Evolutionary conservation across 37 sponge, comb jelly and placozoan species (phyloP), one percentile per base, ranked within the genome.

Genomic region (Petrosia ficiformis): DNA sequence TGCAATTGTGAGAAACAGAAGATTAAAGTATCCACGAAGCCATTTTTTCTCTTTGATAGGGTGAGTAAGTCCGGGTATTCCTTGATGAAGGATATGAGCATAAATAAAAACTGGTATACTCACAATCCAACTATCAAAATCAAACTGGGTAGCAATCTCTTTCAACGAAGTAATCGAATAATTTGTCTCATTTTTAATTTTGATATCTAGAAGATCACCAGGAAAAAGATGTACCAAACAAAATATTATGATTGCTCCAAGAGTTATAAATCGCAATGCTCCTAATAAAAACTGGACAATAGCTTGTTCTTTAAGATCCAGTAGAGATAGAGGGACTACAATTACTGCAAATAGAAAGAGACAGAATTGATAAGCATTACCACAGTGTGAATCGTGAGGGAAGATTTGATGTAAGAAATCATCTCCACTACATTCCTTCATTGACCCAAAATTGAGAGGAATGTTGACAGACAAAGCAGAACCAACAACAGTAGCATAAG

Each of bases 31-130:
- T 34, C 67, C 72, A 8, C 61, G 68, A 8, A 92, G 83, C 24
- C 57, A 74, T 25, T 65, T 77, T 81, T 95, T 95, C 31, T 80
- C 48, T 36, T 29, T 68, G 39, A 92, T 54, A 25, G 93, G 93
- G 43, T 89, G 86, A 4, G 85, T 83, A 22, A 95, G 82, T 0
- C 89, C 57, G 16, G 96, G 80, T 3, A 95, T 86, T 4, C 84
- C 90, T 3, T 79, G 76, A 66, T 95, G 96, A 0, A 88, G 76
- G 59, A 89, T 84, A 28, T 81, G 80, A 32, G 96, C 89, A 66
- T 78, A 95, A 41, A 85, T 77, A 32, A 85, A 86, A 40, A 95
- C 84, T 0, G 96, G 96, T 8, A 95, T 82, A 32, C 86, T 69
- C 30, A 67, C 42, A 39, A 95, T 11, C 96, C 93, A 95, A 26